Evolutionary conservation across 2,888 invertebrate genomes (phyloP).

Genomic region (Eulithis testata): DNA sequence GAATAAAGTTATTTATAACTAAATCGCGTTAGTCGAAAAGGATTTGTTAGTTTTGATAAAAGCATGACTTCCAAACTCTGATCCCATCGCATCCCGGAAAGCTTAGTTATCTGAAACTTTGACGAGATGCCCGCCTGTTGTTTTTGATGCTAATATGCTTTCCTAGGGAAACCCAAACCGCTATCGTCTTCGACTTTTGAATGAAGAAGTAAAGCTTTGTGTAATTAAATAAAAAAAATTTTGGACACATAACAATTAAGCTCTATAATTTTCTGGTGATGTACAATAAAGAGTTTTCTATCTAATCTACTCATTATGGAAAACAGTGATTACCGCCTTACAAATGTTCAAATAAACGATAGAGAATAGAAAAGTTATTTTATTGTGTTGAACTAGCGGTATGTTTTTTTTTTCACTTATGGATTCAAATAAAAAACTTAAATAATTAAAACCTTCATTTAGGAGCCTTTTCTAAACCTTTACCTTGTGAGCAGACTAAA

Average conservation of each 20-base stretch:
- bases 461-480: not conserved
- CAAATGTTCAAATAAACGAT: no score
- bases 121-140: not conserved
- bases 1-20: not conserved
- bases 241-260: no score
- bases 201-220: no score
- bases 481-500: not conserved
- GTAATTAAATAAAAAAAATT: no score
- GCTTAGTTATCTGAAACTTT: constrained; percentile 28
- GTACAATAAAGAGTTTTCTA: no score
- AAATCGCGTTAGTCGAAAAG: constrained; percentile 23
- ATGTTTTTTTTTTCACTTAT: not conserved
- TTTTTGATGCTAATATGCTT: not conserved
- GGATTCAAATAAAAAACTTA: not conserved
- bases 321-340: no score
- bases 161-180: no score
- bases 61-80: constrained; percentile 33
- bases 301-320: no score
- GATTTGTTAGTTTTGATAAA: constrained; percentile 36
- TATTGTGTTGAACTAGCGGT: not conserved
- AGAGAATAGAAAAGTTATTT: no score
- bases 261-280: no score
- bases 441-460: not conserved
- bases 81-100: constrained; percentile 28
- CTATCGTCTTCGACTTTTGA: no score